Conservation (phyloP, 2,888 invertebrate genomes). For the Agonum fuliginosum region DNA sequence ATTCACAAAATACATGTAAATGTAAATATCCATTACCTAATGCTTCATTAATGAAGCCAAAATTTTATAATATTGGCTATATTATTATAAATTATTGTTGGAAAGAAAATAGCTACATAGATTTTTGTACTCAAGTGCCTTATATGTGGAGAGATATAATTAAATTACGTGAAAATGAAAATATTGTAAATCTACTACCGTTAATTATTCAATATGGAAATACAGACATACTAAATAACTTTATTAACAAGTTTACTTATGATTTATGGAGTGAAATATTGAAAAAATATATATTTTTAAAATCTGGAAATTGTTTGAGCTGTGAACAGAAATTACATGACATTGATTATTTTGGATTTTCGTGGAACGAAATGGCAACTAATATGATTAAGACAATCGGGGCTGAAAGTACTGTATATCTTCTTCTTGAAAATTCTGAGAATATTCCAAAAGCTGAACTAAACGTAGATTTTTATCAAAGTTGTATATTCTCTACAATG, state of each 20-base stretch:
- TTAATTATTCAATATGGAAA: conserved; percentile 79
- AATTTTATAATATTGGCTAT: conserved; percentile 76
- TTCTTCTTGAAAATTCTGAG: conserved; percentile 76
- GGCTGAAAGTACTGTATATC: conserved; percentile 75
- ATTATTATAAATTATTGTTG: conserved; percentile 75
- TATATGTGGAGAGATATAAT: conserved; percentile 79
- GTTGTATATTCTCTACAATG: conserved; percentile 74
- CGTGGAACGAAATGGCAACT: conserved; percentile 78
- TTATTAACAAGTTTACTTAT: conserved; percentile 75
- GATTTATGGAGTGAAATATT: conserved; percentile 78
- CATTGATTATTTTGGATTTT: conserved; percentile 72
- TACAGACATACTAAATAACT: conserved; percentile 74
- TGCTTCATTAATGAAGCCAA: conserved; percentile 71
- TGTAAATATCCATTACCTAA: conserved; percentile 79
- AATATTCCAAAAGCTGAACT: conserved; percentile 77
- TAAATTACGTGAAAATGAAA: conserved; percentile 73
- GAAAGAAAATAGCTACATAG: conserved; percentile 72
- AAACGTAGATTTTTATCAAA: conserved; percentile 78
- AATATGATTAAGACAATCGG: conserved; percentile 79
- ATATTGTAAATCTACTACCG: conserved; percentile 75
- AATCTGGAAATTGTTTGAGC: conserved; percentile 77
- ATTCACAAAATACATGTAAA: conserved; percentile 74
- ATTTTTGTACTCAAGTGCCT: conserved; percentile 78
- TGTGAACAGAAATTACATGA: conserved; percentile 75
- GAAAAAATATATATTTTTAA: conserved; percentile 75